phyloP scores from a whole-genome alignment of 2,113 vertebrate species.

The Amphiprion ocellaris region DNA sequence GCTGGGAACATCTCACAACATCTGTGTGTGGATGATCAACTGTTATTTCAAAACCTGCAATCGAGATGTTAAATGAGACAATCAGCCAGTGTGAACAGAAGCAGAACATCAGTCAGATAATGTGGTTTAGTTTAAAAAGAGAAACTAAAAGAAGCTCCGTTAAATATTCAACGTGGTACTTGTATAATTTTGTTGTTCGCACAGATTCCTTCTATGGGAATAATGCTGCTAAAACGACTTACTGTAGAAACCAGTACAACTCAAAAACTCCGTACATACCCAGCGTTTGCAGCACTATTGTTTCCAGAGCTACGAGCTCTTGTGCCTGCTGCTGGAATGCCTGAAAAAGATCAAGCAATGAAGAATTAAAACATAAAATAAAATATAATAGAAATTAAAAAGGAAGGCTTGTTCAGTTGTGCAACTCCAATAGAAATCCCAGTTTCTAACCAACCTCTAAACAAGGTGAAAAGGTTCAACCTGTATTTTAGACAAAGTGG shows the following conservation, averaged over 20 bases:
- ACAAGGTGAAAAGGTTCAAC: too few species aligned
- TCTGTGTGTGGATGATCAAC: conserved; percentile 99
- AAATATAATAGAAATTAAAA: neutral
- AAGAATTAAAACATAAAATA: neutral
- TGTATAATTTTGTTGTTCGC: neutral
- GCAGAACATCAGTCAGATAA: neutral
- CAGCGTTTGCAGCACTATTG: conserved; percentile 98
- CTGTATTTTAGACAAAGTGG: too few species aligned
- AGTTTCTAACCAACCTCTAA: too few species aligned
- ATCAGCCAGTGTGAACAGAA: neutral
- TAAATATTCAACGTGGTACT: neutral
- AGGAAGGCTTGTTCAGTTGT: too few species aligned
- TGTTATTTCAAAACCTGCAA: conserved; percentile 99
- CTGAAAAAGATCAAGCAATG: conserved; percentile 81
- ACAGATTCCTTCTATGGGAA: neutral
- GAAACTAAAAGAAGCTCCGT: too few species aligned
- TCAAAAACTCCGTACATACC: conserved; percentile 75
- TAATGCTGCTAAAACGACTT: neutral
- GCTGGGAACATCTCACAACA: conserved; percentile 99
- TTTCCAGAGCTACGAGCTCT: conserved; percentile 99
- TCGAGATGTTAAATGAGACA: neutral
- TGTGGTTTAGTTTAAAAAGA: too few species aligned
- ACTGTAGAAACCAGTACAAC: neutral
- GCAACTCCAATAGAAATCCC: too few species aligned
- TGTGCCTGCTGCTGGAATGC: conserved; percentile 98